These are phyloP conservation scores for Pantherophis vulpinus DNA, from an alignment of 2,797 vertebrate species.

Conservation along the genomic window DNA sequence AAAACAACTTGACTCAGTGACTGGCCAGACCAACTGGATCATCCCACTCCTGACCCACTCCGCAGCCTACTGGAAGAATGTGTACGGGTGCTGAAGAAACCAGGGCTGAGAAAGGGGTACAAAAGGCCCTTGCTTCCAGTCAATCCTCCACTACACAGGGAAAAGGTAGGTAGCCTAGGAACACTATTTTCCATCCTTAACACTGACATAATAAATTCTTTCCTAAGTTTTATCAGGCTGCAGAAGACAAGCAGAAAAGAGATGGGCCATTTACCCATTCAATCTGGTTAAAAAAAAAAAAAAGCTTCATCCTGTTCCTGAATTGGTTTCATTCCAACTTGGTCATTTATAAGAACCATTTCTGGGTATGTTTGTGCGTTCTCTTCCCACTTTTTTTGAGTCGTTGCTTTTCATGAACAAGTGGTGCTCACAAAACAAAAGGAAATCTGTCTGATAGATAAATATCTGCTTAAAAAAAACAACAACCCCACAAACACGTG, in stretches of 20 bases:
- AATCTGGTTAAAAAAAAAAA: not conserved
- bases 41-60: too few species aligned
- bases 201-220: not conserved
- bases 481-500: not conserved
- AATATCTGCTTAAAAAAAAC: not conserved
- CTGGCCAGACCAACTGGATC: too few species aligned
- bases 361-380: not conserved
- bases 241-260: not conserved
- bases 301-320: not conserved
- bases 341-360: not conserved
- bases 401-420: not conserved
- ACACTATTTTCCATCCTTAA: not conserved
- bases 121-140: not conserved
- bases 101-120: not conserved
- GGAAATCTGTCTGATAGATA: not conserved
- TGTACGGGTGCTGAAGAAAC: not conserved
- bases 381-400: not conserved
- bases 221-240: not conserved
- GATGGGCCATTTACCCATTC: not conserved
- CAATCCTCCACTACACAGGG: not conserved
- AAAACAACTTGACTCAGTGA: too few species aligned
- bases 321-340: not conserved
- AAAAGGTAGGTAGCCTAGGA: not conserved
- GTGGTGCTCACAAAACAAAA: not conserved
- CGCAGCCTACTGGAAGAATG: too few species aligned